Evolutionary conservation across 1,140 invertebrate genomes (phyloP).

Genomic region (Brachionus rubens): DNA sequence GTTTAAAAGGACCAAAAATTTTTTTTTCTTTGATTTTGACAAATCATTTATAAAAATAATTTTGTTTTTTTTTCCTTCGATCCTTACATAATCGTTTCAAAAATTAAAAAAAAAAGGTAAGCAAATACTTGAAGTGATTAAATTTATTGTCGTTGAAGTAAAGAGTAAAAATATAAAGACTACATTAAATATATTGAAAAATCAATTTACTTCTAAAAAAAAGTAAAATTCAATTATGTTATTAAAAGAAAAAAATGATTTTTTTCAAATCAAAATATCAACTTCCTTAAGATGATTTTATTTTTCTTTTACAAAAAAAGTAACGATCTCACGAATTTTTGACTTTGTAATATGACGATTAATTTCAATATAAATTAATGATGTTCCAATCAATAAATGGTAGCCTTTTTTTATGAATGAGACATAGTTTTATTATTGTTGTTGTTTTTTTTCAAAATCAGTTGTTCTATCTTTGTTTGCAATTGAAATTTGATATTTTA

Average conservation of each 20-base stretch:
- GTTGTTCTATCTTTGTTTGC: slow-evolving; percentile 4
- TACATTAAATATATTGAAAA: slow-evolving; percentile 30
- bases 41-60: slow-evolving; percentile 23
- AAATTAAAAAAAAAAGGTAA: background rate
- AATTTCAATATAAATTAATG: background rate
- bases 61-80: too few relatives aligned
- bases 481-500: slow-evolving; percentile 24
- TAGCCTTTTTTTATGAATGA: background rate
- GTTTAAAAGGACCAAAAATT: background rate
- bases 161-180: too few relatives aligned
- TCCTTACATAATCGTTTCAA: too few relatives aligned
- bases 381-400: background rate
- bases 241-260: slow-evolving; percentile 24
- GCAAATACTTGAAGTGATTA: background rate
- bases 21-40: background rate
- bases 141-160: background rate
- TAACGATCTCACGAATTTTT: background rate
- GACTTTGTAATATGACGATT: too few relatives aligned
- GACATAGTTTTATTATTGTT: background rate
- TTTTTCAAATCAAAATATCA: too few relatives aligned
- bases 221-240: background rate
- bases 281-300: slow-evolving; percentile 16
- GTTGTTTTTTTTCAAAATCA: background rate
- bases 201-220: too few relatives aligned
- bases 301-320: background rate